phyloP scores from a whole-genome alignment of 2,888 invertebrate genomes.

The Scaeva pyrastri region DNA sequence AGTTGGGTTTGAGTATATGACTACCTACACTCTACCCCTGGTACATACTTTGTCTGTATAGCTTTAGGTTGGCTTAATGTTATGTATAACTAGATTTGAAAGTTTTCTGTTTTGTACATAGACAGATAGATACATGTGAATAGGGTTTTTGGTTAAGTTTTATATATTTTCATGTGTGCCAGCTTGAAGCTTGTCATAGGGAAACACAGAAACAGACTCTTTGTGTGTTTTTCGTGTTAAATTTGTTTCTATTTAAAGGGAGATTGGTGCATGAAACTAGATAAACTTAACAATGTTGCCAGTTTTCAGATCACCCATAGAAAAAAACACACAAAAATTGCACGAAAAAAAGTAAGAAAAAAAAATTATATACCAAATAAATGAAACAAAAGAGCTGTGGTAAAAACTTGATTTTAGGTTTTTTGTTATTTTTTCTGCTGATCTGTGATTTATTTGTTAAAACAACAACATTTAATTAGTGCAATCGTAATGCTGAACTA shows the following conservation, averaged over 20 bases:
- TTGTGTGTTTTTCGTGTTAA: slow-evolving; percentile 29
- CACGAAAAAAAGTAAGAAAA: neutral
- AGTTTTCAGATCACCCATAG: slow-evolving; percentile 18
- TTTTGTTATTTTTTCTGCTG: neutral
- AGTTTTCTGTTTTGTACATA: slow-evolving; percentile 51
- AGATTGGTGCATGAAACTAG: slow-evolving; percentile 70
- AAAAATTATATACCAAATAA: neutral
- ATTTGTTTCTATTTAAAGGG: slow-evolving; percentile 56
- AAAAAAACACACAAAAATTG: neutral
- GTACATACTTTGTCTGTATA: slow-evolving; percentile 28
- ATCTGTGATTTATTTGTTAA: slow-evolving; percentile 50
- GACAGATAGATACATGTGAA: slow-evolving; percentile 35
- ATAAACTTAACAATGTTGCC: slow-evolving; percentile 63
- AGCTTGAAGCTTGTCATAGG: slow-evolving; percentile 16
- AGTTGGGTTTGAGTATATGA: neutral
- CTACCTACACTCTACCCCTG: too few species aligned
- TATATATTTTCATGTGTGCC: neutral
- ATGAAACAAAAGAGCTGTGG: slow-evolving; percentile 63
- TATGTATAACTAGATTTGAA: slow-evolving; percentile 59
- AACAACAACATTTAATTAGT: neutral
- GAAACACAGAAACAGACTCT: slow-evolving; percentile 27
- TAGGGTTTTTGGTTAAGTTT: slow-evolving; percentile 42
- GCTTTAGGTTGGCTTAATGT: slow-evolving; percentile 41
- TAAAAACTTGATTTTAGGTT: slow-evolving; percentile 52
- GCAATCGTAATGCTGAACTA: neutral